Base-by-base conservation (phyloP, 2,113 vertebrate genomes). In the Nymphicus hollandicus region DNA sequence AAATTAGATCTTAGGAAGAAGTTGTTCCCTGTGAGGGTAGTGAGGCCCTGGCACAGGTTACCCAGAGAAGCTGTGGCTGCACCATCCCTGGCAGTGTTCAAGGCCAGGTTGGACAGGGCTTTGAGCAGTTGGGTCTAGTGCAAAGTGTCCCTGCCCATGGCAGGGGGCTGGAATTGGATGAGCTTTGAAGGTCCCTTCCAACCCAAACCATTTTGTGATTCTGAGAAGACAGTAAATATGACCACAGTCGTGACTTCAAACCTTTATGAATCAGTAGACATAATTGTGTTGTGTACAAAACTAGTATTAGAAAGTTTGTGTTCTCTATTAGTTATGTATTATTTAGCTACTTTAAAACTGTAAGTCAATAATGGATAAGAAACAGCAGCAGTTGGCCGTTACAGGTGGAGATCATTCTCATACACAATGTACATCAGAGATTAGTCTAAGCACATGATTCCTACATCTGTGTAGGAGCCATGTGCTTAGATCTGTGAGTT, bases 371-470 rank as follows among this genome's bases (percentile, higher is more conserved):
- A 3, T 23, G 22, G 13, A 27, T 79, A 61, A 61, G 65, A 66
- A 53, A 18, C 20, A 60, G 7, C 3, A 65, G 44, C 8, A 43
- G 39, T 46, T 31, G n/a, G 44, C 19, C 71, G 44, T 22, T 58
- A 35, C 56, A 58, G 33, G 22, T 58, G 22, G 56, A n/a, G 58
- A 27, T 46, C 4, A 1, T 77, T 74, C 68, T 56, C 17, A 8
- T 31, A 15, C 24, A 19, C 27, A 25, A 12, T 1, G 0, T 44
- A 9, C 4, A 0, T 41, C 11, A 39, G 24, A 58, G 29, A 14
- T 71, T 22, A 49, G 11, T 9, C 12, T 27, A 15, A 69, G 35
- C 19, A 25, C 6, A 2, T 14, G 37, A 20, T 56, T 82, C 44
- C 44, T 72, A 63, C 9, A 31, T 25, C 55, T 56, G 31, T 7